Evolutionary conservation across 1,140 invertebrate genomes (phyloP).

Genomic region (Saccostrea glomerata): DNA sequence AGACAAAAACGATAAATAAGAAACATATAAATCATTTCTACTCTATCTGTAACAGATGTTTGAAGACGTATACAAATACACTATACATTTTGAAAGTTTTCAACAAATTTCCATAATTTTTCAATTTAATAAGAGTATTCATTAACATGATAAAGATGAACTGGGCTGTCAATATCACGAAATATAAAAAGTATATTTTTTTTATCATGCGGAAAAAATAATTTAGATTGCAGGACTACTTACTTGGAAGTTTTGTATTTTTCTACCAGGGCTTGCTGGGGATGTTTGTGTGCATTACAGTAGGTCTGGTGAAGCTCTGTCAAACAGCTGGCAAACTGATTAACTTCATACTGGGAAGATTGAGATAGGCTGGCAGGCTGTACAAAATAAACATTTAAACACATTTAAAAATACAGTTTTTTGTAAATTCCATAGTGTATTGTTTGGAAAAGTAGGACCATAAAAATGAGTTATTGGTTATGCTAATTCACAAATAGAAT

Average conservation of each 20-base stretch:
- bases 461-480: no score
- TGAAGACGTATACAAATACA: no score
- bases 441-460: slow-evolving; percentile 51
- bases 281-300: slow-evolving; percentile 82
- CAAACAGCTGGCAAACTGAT: slow-evolving; percentile 86
- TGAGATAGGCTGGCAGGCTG: slow-evolving; percentile 84
- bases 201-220: no score
- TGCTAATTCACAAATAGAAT: not conserved
- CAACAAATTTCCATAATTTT: no score
- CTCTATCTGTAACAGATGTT: no score
- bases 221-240: slow-evolving; percentile 61
- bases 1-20: slow-evolving; percentile 32
- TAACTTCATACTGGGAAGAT: slow-evolving; percentile 85
- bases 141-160: no score
- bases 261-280: slow-evolving; percentile 90
- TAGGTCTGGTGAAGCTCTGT: slow-evolving; percentile 86
- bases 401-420: not conserved
- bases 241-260: slow-evolving; percentile 90
- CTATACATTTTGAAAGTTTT: no score
- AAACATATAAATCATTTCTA: not conserved
- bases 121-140: no score
- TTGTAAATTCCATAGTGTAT: slow-evolving; percentile 80
- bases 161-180: no score
- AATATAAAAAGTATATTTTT: no score
- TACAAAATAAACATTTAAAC: slow-evolving; percentile 42